Evolutionary conservation across 2,888 invertebrate species (phyloP).

Genomic region (Acanthosepion esculentum): DNA sequence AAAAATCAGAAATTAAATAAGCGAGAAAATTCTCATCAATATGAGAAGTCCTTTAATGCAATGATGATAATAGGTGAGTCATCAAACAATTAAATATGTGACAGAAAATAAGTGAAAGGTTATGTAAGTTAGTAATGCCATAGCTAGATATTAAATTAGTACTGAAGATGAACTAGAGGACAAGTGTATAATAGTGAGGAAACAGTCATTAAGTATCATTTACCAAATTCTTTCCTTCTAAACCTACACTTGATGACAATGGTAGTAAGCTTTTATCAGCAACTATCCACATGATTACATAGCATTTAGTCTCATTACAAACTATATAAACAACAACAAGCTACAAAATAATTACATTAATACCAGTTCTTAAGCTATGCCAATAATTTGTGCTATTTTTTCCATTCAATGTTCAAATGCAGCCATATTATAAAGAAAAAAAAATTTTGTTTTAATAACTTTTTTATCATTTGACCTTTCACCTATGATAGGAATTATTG

Average conservation of each 20-base stretch:
- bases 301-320: constrained; percentile 18
- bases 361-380: not conserved
- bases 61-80: not conserved
- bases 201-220: not conserved
- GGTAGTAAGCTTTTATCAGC: constrained; percentile 33
- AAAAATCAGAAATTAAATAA: not conserved
- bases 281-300: constrained; percentile 6
- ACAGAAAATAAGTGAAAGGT: not conserved
- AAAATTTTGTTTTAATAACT: too few relatives aligned
- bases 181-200: not conserved
- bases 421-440: not conserved
- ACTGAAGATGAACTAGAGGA: not conserved
- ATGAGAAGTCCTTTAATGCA: not conserved
- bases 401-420: not conserved
- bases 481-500: too few relatives aligned
- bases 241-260: not conserved
- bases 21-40: not conserved
- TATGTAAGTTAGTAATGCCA: constrained; percentile 15
- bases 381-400: not conserved
- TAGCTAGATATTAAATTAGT: not conserved
- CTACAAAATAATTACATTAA: not conserved
- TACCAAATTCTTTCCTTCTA: not conserved
- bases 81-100: not conserved
- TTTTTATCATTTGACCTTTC: too few relatives aligned
- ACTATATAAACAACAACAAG: not conserved